Conservation (phyloP, 2,113 vertebrate genomes). For the Oxyura jamaicensis region DNA sequence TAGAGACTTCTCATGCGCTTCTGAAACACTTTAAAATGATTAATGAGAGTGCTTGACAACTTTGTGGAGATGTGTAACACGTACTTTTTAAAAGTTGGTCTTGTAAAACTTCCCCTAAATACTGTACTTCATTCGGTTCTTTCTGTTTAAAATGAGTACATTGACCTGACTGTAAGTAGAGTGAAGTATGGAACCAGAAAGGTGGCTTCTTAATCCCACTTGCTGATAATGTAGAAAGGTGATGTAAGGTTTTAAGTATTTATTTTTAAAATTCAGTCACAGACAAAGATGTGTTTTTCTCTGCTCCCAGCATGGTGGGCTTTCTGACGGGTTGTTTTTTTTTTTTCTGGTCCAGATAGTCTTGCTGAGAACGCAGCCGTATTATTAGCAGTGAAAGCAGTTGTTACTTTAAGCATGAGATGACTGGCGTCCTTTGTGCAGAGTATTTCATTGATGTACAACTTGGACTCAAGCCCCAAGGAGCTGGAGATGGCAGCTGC, state of each 20-base stretch:
- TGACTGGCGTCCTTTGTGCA: neutral
- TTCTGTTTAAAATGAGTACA: neutral
- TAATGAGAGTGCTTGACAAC: neutral
- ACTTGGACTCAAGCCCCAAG: neutral
- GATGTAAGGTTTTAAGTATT: neutral
- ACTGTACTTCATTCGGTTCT: neutral
- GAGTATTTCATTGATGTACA: neutral
- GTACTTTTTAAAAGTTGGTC: neutral
- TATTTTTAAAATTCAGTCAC: neutral
- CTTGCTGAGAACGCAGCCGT: neutral
- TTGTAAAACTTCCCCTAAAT: neutral
- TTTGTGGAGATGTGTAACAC: neutral
- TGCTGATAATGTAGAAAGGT: neutral
- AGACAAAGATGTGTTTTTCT: fast-evolving
- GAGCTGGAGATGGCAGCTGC: neutral
- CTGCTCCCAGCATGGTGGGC: neutral
- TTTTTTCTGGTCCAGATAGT: neutral
- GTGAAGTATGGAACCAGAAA: neutral
- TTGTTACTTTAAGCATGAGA: neutral
- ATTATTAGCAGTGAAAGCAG: neutral
- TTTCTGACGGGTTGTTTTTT: neutral
- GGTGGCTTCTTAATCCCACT: neutral
- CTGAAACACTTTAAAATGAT: neutral
- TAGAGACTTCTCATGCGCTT: neutral
- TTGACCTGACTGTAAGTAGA: neutral